Evolutionary conservation across 2,797 vertebrate species (phyloP).

Genomic region (Pogoniulus pusillus): DNA sequence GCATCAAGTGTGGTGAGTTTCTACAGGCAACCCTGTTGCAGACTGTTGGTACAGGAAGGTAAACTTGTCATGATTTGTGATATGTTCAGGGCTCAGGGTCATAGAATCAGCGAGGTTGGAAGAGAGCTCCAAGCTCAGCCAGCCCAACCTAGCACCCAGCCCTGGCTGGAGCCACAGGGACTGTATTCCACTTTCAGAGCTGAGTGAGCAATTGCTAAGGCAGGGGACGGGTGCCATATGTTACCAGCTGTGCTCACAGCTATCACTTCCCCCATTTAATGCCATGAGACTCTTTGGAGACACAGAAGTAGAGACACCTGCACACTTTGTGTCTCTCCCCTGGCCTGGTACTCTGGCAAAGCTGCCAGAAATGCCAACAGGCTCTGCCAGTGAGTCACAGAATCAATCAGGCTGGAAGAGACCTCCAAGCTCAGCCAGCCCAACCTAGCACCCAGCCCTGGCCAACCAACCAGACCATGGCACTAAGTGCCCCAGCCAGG

Average conservation of each 20-base stretch:
- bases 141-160: too few species aligned
- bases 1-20: background rate
- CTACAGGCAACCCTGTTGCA: background rate
- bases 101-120: too few species aligned
- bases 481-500: too few species aligned
- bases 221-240: slow-evolving; percentile 68
- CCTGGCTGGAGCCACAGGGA: slow-evolving; percentile 66
- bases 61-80: background rate
- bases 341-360: background rate
- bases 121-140: too few species aligned
- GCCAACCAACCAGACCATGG: too few species aligned
- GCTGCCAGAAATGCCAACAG: slow-evolving; percentile 38
- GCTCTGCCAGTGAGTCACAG: background rate
- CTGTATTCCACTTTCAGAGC: slow-evolving; percentile 52
- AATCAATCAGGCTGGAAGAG: too few species aligned
- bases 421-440: too few species aligned
- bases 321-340: background rate
- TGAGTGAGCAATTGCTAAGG: slow-evolving; percentile 71
- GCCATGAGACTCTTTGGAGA: background rate
- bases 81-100: background rate
- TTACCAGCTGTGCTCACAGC: slow-evolving; percentile 57
- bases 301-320: background rate
- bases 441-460: too few species aligned
- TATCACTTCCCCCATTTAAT: background rate
- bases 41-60: background rate